Base-by-base conservation (phyloP, 2,888 invertebrate species). In the Schizaphis graminum region DNA sequence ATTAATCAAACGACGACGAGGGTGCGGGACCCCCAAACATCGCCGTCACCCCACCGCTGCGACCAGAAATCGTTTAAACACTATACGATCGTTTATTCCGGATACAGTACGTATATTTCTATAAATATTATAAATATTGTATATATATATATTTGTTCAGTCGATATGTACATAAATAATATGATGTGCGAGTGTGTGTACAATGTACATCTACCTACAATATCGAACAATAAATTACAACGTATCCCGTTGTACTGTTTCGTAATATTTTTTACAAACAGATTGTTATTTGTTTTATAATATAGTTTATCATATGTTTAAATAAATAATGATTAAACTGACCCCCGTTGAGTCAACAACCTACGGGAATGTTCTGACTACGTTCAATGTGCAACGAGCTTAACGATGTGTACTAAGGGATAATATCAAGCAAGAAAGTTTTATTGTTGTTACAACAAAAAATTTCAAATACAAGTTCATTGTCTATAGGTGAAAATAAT, bases 1-100 rank as follows among this genome's bases (percentile, higher is more conserved):
- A 93, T 93, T 93, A 93, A 93, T 93, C 92, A 93, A 92, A 88
- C 44, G 88, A 41, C 77, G 92, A 88, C 49, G 41, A 87, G 87
- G 61, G 92, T 56, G 67, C 88, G 24, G 35, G 67, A 26, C 35
- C 47, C 49, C n/a, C 61, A 77, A 77, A 77, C 77, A 35, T 35
- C 67, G 67, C n/a, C 61, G 5, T 44, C 28, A 13, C 44, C 56
- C 88, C 28, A 3, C 44, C 44, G 41, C 53, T 1, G 44, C 41
- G 53, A 28, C 91, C 26, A 49, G 24, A 77, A 89, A 93, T 77
- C 92, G 92, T 89, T 89, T 93, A 89, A 77, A 93, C 28, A 88
- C 88, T 44, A 47, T 28, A 41, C 88, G 53, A 53, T 49, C 88
- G 35, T 88, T 24, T 53, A 47, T 88, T n/a, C 26, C 53, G 53